Conservation (phyloP, 2,113 vertebrate genomes). For the Picathartes gymnocephalus region DNA sequence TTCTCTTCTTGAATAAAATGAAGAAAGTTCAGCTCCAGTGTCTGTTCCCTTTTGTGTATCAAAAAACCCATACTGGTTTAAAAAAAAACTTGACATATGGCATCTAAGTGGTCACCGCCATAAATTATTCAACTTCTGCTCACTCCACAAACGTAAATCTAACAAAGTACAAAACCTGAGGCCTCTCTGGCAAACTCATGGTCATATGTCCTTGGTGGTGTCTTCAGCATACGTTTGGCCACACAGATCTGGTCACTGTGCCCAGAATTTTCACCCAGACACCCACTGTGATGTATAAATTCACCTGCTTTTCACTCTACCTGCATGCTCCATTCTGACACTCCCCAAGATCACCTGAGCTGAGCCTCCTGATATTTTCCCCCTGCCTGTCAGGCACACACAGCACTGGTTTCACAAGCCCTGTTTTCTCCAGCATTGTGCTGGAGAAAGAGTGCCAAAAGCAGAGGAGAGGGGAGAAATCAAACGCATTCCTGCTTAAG, state of each 20-base stretch:
- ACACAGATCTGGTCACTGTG: neutral
- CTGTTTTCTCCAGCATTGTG: neutral
- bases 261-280: neutral
- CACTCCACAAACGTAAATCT: slow-evolving; percentile 12
- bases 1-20: neutral
- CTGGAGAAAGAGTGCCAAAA: neutral
- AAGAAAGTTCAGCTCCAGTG: neutral
- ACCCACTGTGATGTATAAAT: neutral
- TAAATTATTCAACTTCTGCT: slow-evolving; percentile 60
- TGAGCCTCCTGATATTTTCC: neutral
- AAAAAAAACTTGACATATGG: slow-evolving; percentile 41
- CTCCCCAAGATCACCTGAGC: neutral
- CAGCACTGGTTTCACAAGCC: neutral
- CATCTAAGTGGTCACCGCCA: slow-evolving; percentile 37
- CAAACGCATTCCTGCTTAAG: neutral
- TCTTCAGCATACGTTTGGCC: neutral
- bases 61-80: neutral
- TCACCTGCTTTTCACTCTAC: neutral
- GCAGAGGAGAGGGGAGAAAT: neutral
- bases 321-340: neutral
- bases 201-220: fast-evolving
- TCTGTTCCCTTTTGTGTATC: slow-evolving; percentile 40
- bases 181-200: neutral
- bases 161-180: slow-evolving; percentile 32
- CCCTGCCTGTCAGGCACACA: no score